These are phyloP conservation scores for Iphiclides podalirius DNA, from an alignment of 2,888 invertebrate genomes.

Conservation along the genomic window DNA sequence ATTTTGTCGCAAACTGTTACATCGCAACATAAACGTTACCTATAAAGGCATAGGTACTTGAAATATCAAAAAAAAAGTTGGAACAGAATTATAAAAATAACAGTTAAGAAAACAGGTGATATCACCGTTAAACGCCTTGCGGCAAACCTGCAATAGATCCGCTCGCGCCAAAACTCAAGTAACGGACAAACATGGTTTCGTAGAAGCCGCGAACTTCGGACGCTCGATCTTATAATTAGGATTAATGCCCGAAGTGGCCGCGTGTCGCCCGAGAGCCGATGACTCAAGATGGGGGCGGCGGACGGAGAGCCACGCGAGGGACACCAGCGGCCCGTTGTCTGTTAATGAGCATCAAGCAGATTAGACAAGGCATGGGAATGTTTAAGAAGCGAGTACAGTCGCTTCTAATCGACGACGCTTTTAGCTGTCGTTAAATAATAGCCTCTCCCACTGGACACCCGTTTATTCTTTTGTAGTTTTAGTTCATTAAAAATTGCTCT, in stretches of 20 bases:
- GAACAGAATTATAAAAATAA: too few relatives aligned
- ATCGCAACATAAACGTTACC: too few relatives aligned
- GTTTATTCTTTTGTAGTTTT: too few relatives aligned
- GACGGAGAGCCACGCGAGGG: constrained; percentile 57
- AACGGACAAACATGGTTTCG: constrained; percentile 22
- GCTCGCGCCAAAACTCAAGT: constrained; percentile 9
- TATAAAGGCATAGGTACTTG: too few relatives aligned
- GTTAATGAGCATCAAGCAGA: constrained; percentile 71
- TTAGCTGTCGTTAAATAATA: too few relatives aligned
- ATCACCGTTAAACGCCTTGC: too few relatives aligned
- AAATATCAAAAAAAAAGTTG: too few relatives aligned
- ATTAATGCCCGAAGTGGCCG: constrained; percentile 40
- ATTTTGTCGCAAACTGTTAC: too few relatives aligned
- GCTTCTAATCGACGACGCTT: neutral
- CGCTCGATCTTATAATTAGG: constrained; percentile 43
- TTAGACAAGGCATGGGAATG: constrained; percentile 38
- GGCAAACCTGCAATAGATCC: too few relatives aligned
- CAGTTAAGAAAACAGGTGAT: too few relatives aligned
- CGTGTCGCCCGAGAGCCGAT: constrained; percentile 32
- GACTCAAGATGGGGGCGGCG: constrained; percentile 42
- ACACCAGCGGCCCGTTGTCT: constrained; percentile 46
- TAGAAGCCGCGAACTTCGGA: constrained; percentile 24
- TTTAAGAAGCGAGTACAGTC: neutral
- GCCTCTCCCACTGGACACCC: too few relatives aligned
- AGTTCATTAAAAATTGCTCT: too few relatives aligned